These are phyloP conservation scores for Camelus bactrianus DNA, from an alignment of 2,113 vertebrate species.

Conservation along the genomic window DNA sequence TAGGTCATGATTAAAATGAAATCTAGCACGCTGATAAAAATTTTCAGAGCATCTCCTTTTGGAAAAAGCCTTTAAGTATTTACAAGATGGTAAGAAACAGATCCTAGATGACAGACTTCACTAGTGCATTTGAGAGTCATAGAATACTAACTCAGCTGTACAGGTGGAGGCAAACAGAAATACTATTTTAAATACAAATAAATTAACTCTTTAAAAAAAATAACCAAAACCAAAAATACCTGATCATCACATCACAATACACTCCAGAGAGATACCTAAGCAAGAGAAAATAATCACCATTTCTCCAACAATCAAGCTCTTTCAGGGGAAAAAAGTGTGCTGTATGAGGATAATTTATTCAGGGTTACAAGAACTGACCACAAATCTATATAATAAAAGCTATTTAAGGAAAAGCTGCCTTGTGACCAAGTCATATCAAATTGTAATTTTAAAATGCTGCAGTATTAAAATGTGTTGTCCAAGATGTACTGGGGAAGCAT, in stretches of 20 bases:
- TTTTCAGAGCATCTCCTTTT: slow-evolving; percentile 23
- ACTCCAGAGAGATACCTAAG: slow-evolving; percentile 45
- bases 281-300: not conserved
- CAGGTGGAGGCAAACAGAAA: not conserved
- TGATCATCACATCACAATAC: not conserved
- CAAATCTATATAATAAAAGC: slow-evolving; percentile 53
- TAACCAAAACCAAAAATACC: not conserved
- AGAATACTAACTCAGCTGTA: not conserved
- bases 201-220: not conserved
- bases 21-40: slow-evolving; percentile 20
- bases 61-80: slow-evolving; percentile 5
- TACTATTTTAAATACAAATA: slow-evolving; percentile 43
- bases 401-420: not conserved
- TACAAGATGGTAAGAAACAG: not conserved
- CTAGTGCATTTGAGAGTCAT: not conserved
- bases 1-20: slow-evolving; percentile 43
- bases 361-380: not conserved
- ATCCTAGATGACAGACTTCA: not conserved
- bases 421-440: not conserved
- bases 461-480: not conserved
- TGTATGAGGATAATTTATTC: not conserved
- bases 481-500: not conserved
- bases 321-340: not conserved
- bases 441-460: slow-evolving; percentile 42
- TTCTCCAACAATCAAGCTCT: slow-evolving; percentile 23